Evolutionary conservation across 2,797 vertebrate genomes (phyloP).

Genomic region (Hozukius guyotensis): DNA sequence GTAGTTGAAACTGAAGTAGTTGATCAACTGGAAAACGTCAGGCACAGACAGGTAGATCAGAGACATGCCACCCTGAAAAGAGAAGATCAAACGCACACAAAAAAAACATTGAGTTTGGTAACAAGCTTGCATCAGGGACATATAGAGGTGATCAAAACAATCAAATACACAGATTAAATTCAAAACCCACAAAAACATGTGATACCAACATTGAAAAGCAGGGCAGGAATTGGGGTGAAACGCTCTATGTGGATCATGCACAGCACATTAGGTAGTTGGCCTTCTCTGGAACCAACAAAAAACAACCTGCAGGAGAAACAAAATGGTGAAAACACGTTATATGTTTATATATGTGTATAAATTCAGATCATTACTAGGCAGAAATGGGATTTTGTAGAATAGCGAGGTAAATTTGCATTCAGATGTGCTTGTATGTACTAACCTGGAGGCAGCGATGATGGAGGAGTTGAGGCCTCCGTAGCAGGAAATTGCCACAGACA

Average conservation of each 20-base stretch:
- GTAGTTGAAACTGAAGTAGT: slow-evolving; percentile 90
- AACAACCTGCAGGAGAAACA: slow-evolving; percentile 79
- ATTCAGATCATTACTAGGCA: background rate
- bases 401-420: background rate
- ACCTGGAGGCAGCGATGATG: slow-evolving; percentile 88
- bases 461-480: slow-evolving; percentile 89
- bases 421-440: background rate
- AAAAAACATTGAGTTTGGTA: background rate
- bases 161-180: background rate
- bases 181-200: background rate
- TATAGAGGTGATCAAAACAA: background rate
- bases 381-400: background rate
- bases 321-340: background rate
- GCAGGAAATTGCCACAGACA: slow-evolving; percentile 89
- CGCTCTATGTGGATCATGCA: slow-evolving; percentile 87
- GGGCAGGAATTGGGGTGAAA: slow-evolving; percentile 87
- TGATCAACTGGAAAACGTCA: slow-evolving; percentile 87
- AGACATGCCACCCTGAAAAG: slow-evolving; percentile 82
- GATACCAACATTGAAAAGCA: slow-evolving; percentile 86
- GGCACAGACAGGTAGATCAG: slow-evolving; percentile 83
- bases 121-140: background rate
- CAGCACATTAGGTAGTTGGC: slow-evolving; percentile 85
- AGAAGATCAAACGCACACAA: slow-evolving; percentile 1
- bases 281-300: slow-evolving; percentile 88
- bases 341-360: background rate